A percentile compares a stretch with the other conserved stretches of the same genome.
phyloP scores from a whole-genome alignment of 2,113 vertebrate species.

The Caracal caracal region DNA sequence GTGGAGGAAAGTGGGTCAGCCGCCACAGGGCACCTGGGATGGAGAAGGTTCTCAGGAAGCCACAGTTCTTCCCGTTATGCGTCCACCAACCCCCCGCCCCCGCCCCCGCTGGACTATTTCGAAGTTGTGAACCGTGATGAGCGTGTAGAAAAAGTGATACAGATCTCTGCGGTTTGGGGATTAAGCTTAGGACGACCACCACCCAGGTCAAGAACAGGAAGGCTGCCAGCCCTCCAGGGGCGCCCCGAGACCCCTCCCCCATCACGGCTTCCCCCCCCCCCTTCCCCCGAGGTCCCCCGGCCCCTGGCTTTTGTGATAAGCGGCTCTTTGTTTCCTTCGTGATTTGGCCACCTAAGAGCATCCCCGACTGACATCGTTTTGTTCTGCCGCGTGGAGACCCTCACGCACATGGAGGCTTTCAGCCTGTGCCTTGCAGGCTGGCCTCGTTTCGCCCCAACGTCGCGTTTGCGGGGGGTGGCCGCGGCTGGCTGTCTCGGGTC shows the following conservation, averaged over 20 bases:
- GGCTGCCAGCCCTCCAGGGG: rapidly evolving
- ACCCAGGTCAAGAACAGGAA: no score
- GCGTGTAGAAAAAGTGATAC: neutral
- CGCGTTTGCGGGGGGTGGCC: rapidly evolving
- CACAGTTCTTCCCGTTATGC: neutral
- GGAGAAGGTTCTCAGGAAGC: neutral
- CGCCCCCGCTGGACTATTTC: neutral
- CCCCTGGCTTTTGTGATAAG: neutral
- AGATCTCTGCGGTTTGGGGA: rapidly evolving
- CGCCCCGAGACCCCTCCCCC: neutral
- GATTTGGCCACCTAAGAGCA: neutral
- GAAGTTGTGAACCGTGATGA: neutral
- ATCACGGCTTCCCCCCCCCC: rapidly evolving
- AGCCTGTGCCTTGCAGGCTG: neutral
- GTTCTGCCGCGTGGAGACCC: neutral
- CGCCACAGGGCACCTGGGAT: neutral
- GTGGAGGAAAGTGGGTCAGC: neutral
- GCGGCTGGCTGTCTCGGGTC: neutral
- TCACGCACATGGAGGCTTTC: rapidly evolving
- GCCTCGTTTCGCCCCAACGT: neutral
- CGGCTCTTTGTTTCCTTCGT: rapidly evolving
- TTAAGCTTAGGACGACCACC: neutral
- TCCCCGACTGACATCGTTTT: neutral
- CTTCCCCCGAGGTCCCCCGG: neutral
- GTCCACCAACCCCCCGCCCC: neutral